Base-by-base conservation (phyloP, 2,113 vertebrate genomes). In the Petrocephalus microphthalmus region DNA sequence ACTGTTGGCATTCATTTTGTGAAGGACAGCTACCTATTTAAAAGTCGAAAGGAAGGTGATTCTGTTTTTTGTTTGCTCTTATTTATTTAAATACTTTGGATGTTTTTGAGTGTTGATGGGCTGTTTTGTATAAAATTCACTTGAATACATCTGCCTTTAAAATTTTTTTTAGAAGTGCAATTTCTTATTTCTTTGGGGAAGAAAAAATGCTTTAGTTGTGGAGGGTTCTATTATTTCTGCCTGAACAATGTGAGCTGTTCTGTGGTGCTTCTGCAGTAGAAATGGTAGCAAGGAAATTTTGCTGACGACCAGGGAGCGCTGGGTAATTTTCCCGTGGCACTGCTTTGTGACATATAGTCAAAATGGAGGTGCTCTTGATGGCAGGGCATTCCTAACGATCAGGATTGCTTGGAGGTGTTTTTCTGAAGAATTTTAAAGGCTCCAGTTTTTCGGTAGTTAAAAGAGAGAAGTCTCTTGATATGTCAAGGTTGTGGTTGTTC, bases 351-450 rank as follows among this genome's bases (percentile, higher is more conserved):
- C 92, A 93, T 94, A 93, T 93, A 93, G 93, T 95, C 94, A 96
- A 96, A 96, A 96, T 96, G 95, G 95, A 94, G 95, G 95, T 94
- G 90, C 91, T 92, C 93, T 94, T 91, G 90, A 90, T 93, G 93
- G 93, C 94, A 93, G 92, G 93, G 93, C 94, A 92, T 93, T 94
- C 94, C 93, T 90, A 89, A 87, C 57, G 37, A 84, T 86, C 54
- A 81, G 64, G 87, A 74, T 86, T 81, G 88, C 84, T 64, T 87
- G 56, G 89, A 90, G 89, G 91, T 89, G 22, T 82, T 74, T 71
- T 45, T 85, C 89, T 91, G 93, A 90, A 91, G 92, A 92, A 92
- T 92, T 91, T 86, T 87, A 60, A 56, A 92, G 90, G 45, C 78
- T 87, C 53, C 2, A 13, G 19, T 10, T 83, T 37, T n/a, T 82